These are phyloP conservation scores for Agapornis roseicollis DNA, from an alignment of 2,113 vertebrate genomes.

Conservation along the genomic window DNA sequence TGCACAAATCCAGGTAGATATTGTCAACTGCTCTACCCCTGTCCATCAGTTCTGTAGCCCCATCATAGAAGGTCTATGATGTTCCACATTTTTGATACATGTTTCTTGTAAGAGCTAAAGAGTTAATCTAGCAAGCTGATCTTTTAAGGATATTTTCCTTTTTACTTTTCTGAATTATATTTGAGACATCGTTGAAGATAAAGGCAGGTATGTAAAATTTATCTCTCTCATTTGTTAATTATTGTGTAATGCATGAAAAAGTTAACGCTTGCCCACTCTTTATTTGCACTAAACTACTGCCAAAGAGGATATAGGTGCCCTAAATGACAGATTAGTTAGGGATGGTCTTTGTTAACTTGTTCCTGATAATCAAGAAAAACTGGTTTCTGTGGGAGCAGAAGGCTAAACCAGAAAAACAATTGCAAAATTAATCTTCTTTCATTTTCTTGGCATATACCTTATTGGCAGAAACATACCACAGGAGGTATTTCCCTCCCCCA, in stretches of 20 bases:
- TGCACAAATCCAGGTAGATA: no score
- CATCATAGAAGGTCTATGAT: no score
- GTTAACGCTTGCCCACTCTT: neutral
- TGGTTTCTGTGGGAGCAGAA: neutral
- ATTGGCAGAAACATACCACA: neutral
- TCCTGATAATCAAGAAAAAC: conserved; percentile 50
- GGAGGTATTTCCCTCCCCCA: no score
- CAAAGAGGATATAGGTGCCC: conserved; percentile 20
- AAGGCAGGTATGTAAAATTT: neutral
- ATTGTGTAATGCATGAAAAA: neutral
- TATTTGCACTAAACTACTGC: conserved; percentile 13
- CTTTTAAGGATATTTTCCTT: neutral
- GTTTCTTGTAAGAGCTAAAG: neutral
- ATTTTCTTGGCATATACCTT: neutral
- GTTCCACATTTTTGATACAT: neutral
- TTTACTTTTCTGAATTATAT: neutral
- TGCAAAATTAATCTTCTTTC: neutral
- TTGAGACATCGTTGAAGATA: neutral
- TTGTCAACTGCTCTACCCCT: no score
- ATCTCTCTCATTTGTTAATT: neutral
- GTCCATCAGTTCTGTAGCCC: no score
- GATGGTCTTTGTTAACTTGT: neutral
- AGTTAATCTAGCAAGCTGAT: neutral
- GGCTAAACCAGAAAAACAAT: neutral
- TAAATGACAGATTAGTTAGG: neutral